These are phyloP conservation scores for Tolypeutes matacus DNA, from an alignment of 2,797 vertebrate species.

Conservation along the genomic window DNA sequence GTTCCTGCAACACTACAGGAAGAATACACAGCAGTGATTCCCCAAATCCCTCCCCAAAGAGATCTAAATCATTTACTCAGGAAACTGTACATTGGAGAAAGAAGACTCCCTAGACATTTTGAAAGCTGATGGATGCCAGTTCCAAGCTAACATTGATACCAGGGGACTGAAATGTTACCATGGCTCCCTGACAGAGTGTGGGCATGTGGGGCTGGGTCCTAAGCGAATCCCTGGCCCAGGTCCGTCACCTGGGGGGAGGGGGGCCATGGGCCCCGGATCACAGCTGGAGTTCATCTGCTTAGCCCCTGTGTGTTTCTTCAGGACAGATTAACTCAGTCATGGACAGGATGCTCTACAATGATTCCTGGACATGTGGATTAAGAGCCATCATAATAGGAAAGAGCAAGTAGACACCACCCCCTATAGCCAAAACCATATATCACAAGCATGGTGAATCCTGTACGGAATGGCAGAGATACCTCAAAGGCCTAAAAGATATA, in stretches of 20 bases:
- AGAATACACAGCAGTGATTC: background rate
- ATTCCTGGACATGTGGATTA: too few relatives aligned
- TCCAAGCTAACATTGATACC: background rate
- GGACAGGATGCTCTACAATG: background rate
- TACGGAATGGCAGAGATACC: too few relatives aligned
- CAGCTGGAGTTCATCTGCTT: background rate
- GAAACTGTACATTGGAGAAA: background rate
- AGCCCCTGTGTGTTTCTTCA: background rate
- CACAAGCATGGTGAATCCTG: background rate
- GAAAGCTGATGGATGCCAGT: background rate
- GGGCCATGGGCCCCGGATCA: too few relatives aligned
- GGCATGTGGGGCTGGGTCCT: background rate
- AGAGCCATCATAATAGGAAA: background rate
- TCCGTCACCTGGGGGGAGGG: too few relatives aligned
- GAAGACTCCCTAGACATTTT: background rate
- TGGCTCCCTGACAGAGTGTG: too few relatives aligned
- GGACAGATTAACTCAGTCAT: background rate
- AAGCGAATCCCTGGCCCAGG: background rate
- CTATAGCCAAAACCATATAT: background rate
- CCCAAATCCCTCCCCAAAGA: background rate
- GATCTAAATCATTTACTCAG: background rate
- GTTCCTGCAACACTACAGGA: background rate
- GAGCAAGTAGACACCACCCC: background rate
- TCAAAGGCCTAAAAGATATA: background rate
- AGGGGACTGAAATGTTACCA: background rate